Conservation (phyloP, 1,140 invertebrate genomes). For the Coenobita brevimanus region DNA sequence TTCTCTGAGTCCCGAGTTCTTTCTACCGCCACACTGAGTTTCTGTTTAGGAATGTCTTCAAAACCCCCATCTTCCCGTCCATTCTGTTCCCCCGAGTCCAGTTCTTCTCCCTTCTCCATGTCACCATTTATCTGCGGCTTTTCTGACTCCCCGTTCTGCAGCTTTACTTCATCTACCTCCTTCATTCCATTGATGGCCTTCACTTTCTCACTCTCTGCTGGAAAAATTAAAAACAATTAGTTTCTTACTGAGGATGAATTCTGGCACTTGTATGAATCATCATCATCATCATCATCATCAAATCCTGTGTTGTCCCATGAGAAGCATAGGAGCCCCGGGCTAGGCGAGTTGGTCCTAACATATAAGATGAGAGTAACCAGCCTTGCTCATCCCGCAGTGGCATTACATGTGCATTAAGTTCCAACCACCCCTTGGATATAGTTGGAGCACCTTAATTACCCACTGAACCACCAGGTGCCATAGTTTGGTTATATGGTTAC, state of each 20-base stretch:
- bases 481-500: no score
- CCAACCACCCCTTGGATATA: no score
- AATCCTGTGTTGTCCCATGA: no score
- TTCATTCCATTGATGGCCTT: conserved; percentile 59
- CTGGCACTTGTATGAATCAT: no score
- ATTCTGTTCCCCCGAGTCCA: neutral
- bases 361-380: no score
- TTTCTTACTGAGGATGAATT: neutral
- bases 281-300: no score
- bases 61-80: neutral
- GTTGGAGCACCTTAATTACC: no score
- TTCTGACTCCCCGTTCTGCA: conserved; percentile 56
- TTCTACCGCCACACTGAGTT: neutral
- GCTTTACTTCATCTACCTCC: conserved; percentile 38
- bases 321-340: no score
- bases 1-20: neutral
- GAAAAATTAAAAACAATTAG: neutral
- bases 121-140: conserved; percentile 60
- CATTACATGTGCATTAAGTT: no score
- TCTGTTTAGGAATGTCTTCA: neutral
- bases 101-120: conserved; percentile 26
- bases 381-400: no score
- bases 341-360: no score
- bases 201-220: conserved; percentile 50
- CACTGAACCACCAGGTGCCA: no score